Evolutionary conservation across 2,797 vertebrate genomes (phyloP).

Genomic region (Apogon hyalosoma): DNA sequence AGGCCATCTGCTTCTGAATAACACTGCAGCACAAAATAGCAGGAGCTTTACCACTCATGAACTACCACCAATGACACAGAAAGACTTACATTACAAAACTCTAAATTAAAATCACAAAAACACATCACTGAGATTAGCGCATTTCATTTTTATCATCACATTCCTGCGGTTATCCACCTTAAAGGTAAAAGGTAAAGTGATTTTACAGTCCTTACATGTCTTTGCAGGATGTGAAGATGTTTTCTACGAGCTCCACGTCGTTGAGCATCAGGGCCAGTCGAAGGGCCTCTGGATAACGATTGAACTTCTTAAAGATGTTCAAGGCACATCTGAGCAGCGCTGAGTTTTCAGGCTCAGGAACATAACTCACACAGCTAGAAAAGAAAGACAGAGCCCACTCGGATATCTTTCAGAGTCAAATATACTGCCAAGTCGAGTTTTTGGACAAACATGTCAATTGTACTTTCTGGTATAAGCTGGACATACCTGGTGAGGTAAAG

Average conservation of each 20-base stretch:
- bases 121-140: background rate
- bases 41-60: background rate
- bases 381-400: background rate
- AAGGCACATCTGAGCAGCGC: conserved; percentile 94
- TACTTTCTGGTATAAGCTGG: background rate
- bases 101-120: background rate
- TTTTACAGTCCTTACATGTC: conserved; percentile 89
- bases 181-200: background rate
- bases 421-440: background rate
- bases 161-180: background rate
- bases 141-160: background rate
- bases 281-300: conserved; percentile 94
- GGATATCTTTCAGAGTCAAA: background rate
- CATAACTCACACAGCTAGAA: conserved; percentile 95
- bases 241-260: conserved; percentile 96
- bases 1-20: conserved; percentile 98
- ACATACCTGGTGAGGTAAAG: conserved; percentile 96
- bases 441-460: background rate
- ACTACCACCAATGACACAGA: background rate
- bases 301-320: conserved; percentile 96
- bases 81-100: background rate
- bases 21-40: conserved; percentile 81
- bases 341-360: conserved; percentile 96
- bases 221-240: conserved; percentile 99
- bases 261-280: conserved; percentile 98